Evolutionary conservation across 2,888 invertebrate species (phyloP), one percentile per base, ranked within the genome.

Genomic region (Agriopis aurantiaria): DNA sequence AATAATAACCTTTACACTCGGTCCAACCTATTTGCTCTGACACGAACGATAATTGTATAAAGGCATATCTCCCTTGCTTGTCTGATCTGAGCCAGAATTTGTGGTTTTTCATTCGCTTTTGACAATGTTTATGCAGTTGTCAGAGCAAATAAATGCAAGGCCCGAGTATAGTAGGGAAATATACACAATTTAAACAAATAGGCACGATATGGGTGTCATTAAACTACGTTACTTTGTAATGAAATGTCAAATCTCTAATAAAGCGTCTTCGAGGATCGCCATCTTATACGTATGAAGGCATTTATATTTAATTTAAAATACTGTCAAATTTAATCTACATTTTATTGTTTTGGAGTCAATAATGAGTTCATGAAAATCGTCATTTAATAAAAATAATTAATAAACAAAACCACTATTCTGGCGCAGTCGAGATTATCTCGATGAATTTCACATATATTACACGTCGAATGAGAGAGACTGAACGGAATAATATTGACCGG

Each of bases 211-310:
- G 7, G 40, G 41, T 55, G 3, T 11, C 11, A n/a, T 55, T 5
- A n/a, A 41, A 33, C 12, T 53, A 53, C 23, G 14, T 14, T 51
- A 17, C 4, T 48, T 51, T 17, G 4, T 9, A 17, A 3, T 17
- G 17, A 9, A n/a, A 48, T 48, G 8, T 48, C 49, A 41, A 62
- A 14, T 51, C 45, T 56, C 33, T 62, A 62, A 51, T 67, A 67
- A 67, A 67, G 67, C 67, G 66, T 67, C 17, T 41, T 53, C 14
- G 46, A 59, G 59, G 53, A 65, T 46, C 14, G 59, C 12, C 53
- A 46, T 46, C 10, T 65, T 57, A 56, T 8, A 58, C 53, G 33
- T 67, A 67, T 14, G 11, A 62, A 67, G 67, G 61, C 67, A 60
- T 62, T 45, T 56, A n/a, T 17, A 12, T 45, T 45, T 0, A 0